phyloP scores from a whole-genome alignment of 1,140 invertebrate species.

The Orussus abietinus region DNA sequence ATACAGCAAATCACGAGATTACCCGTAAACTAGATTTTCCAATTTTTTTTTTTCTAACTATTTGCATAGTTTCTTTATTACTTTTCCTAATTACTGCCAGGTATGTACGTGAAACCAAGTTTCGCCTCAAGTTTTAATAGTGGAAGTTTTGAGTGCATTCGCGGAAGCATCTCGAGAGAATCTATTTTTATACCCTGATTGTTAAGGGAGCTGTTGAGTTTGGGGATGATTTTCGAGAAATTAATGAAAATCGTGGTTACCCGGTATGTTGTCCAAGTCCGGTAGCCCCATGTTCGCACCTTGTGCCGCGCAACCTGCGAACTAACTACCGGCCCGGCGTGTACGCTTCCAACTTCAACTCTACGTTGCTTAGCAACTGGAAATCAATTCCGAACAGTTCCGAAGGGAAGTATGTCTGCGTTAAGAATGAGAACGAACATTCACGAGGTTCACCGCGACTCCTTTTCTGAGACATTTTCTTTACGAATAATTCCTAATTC shows the following conservation, averaged over 20 bases:
- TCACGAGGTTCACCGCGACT: too few species aligned
- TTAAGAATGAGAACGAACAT: constrained; percentile 21
- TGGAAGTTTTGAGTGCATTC: constrained; percentile 4
- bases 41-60: too few species aligned
- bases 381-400: constrained; percentile 36
- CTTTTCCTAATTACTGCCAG: not conserved
- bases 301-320: constrained; percentile 30
- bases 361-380: constrained; percentile 39
- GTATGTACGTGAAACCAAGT: not conserved
- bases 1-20: too few species aligned
- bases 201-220: constrained; percentile 8
- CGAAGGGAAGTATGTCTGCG: constrained; percentile 7
- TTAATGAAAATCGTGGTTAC: too few species aligned
- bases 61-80: too few species aligned
- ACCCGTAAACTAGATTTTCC: too few species aligned
- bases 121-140: constrained; percentile 4
- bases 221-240: too few species aligned
- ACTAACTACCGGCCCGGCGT: constrained; percentile 30
- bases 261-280: constrained; percentile 42
- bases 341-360: constrained; percentile 30
- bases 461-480: too few species aligned
- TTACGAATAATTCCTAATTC: too few species aligned
- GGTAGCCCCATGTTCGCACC: constrained; percentile 38
- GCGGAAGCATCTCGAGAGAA: too few species aligned
- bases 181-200: constrained; percentile 5